Conservation (phyloP, 2,888 invertebrate genomes). For the Mactromeris polynyma region DNA sequence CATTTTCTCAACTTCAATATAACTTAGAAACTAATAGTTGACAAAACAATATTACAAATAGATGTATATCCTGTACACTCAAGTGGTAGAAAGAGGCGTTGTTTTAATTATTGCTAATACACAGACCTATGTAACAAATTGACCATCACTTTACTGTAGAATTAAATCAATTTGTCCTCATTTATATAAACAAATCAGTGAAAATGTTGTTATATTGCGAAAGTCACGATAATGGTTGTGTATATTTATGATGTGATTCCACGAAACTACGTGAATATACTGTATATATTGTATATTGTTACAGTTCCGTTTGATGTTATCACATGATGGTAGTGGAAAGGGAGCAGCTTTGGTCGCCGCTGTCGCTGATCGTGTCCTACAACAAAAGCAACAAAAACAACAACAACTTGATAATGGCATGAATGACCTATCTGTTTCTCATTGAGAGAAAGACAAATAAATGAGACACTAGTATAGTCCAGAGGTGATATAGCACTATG, state of each 20-base stretch:
- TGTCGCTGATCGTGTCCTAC: conserved; percentile 76
- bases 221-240: too few relatives aligned
- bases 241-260: neutral
- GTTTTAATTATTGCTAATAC: too few relatives aligned
- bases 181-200: too few relatives aligned
- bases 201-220: too few relatives aligned
- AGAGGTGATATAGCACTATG: neutral
- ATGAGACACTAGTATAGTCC: neutral
- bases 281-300: conserved; percentile 47
- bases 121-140: too few relatives aligned
- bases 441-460: neutral
- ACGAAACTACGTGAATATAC: neutral
- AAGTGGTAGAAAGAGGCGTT: too few relatives aligned
- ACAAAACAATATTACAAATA: too few relatives aligned
- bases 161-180: too few relatives aligned
- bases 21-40: too few relatives aligned
- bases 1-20: too few relatives aligned
- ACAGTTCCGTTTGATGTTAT: conserved; percentile 85
- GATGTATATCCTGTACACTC: too few relatives aligned
- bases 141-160: too few relatives aligned
- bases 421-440: conserved; percentile 44
- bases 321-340: conserved; percentile 87
- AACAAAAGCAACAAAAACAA: conserved; percentile 47
- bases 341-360: conserved; percentile 87
- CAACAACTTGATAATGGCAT: conserved; percentile 38